phyloP scores from a whole-genome alignment of 2,797 vertebrate genomes.

The Sebastes elongatus region DNA sequence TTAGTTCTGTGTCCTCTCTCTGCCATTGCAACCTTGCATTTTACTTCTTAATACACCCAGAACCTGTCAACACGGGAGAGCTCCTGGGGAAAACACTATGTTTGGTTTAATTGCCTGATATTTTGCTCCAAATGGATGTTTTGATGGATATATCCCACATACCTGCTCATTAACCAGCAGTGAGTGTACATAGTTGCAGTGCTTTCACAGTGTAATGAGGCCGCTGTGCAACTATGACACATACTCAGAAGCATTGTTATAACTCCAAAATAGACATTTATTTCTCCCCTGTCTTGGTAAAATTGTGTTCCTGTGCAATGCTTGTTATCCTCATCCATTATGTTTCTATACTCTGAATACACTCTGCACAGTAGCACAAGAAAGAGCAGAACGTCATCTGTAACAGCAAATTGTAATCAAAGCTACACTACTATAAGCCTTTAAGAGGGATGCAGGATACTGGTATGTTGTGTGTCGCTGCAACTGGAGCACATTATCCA shows the following conservation, averaged over 20 bases:
- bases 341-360: neutral
- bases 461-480: slow-evolving; percentile 6
- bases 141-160: slow-evolving; percentile 8
- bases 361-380: neutral
- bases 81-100: neutral
- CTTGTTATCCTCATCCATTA: neutral
- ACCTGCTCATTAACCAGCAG: slow-evolving; percentile 5
- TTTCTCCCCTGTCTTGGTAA: neutral
- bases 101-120: slow-evolving; percentile 15
- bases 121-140: slow-evolving; percentile 17
- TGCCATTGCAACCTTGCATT: neutral
- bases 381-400: slow-evolving; percentile 4
- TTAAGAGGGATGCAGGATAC: slow-evolving; percentile 8
- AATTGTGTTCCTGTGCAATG: neutral
- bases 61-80: neutral
- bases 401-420: slow-evolving; percentile 17
- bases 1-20: slow-evolving; percentile 26
- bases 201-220: slow-evolving; percentile 7
- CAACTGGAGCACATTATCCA: slow-evolving; percentile 14
- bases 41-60: neutral
- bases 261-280: neutral
- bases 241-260: neutral
- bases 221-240: neutral
- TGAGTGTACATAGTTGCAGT: neutral
- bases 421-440: neutral